These are phyloP conservation scores for Chroicocephalus ridibundus DNA, from an alignment of 2,113 vertebrate genomes.

Conservation along the genomic window DNA sequence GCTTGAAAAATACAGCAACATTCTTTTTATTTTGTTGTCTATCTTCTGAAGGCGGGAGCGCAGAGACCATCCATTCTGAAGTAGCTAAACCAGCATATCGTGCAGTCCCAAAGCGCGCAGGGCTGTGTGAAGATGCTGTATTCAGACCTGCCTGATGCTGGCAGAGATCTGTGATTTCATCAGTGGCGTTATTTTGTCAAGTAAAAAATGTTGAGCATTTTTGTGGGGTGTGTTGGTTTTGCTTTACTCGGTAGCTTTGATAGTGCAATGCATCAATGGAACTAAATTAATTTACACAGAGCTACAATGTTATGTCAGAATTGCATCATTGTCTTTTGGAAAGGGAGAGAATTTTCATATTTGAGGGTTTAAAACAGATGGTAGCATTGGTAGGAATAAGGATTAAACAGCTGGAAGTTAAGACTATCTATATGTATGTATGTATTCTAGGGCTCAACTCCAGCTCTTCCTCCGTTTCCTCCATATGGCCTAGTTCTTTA, in stretches of 20 bases:
- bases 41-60: background rate
- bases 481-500: background rate
- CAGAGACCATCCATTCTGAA: background rate
- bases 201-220: background rate
- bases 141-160: background rate
- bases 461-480: background rate
- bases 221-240: background rate
- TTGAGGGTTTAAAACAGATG: background rate
- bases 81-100: background rate
- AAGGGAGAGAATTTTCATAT: background rate
- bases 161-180: background rate
- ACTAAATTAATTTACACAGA: background rate
- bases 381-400: background rate
- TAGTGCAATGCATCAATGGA: background rate
- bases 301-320: background rate
- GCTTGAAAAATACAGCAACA: background rate
- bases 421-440: background rate
- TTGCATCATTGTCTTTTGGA: background rate
- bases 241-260: background rate
- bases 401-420: background rate
- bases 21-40: background rate
- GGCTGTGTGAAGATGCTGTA: background rate
- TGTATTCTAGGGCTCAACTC: background rate
- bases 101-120: background rate
- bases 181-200: background rate